Percentiles rank a stretch among this genome's conserved stretches.
Evolutionary conservation across 2,888 invertebrate genomes (phyloP).

Genomic region (Gasteruption jaculator): DNA sequence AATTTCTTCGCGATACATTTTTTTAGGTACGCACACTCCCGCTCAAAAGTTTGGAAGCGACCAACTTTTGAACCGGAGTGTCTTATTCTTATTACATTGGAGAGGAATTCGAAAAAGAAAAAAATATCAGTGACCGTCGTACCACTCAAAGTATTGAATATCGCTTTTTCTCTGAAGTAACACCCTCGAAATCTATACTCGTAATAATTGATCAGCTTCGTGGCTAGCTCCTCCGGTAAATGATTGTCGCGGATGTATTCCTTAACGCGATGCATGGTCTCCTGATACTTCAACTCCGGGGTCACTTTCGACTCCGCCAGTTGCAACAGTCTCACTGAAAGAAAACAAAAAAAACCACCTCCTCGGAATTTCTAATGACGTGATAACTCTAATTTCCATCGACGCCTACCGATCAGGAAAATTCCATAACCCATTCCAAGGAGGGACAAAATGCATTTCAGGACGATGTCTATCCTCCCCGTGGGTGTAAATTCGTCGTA

Average conservation of each 20-base stretch:
- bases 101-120: neutral
- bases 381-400: too few species aligned
- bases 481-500: conserved; percentile 28
- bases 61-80: too few species aligned
- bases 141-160: conserved; percentile 57
- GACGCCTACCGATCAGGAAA: conserved; percentile 38
- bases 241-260: conserved; percentile 60
- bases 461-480: conserved; percentile 30
- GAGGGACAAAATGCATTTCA: conserved; percentile 32
- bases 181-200: conserved; percentile 58
- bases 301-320: conserved; percentile 48
- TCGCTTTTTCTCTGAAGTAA: conserved; percentile 58
- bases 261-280: conserved; percentile 56
- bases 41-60: too few species aligned
- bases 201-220: conserved; percentile 58
- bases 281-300: conserved; percentile 52
- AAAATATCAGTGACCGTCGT: conserved; percentile 1
- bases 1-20: neutral
- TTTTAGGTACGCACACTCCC: too few species aligned
- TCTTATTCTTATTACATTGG: neutral
- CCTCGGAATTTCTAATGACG: too few species aligned
- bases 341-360: conserved; percentile 1
- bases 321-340: conserved; percentile 49
- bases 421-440: conserved; percentile 35
- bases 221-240: conserved; percentile 55